Conservation (phyloP, 2,888 invertebrate genomes). For the Smittia aterrima region DNA sequence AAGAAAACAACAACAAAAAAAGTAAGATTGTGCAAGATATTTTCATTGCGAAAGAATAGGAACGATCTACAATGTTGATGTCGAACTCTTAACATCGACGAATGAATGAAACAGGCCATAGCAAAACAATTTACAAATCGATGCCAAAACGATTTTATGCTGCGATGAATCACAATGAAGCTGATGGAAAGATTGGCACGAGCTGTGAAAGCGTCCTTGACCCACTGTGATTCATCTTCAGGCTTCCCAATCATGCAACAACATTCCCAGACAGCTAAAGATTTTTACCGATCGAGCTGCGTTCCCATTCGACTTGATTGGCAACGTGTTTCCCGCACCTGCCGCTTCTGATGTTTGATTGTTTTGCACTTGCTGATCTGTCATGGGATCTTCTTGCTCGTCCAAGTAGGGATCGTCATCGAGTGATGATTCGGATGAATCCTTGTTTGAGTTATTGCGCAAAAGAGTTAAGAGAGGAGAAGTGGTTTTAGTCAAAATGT, state of each 20-base stretch:
- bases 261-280: not conserved
- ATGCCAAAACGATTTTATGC: not conserved
- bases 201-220: not conserved
- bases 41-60: no score
- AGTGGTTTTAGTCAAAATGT: not conserved
- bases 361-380: conserved; percentile 37
- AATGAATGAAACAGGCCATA: not conserved
- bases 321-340: conserved; percentile 14
- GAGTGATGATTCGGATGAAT: conserved; percentile 39
- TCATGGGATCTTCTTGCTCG: conserved; percentile 36
- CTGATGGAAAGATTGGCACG: not conserved
- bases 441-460: conserved; percentile 7
- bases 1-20: no score
- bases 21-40: no score
- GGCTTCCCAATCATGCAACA: not conserved
- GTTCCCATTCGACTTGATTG: conserved; percentile 34
- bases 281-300: conserved; percentile 38
- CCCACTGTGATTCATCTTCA: not conserved
- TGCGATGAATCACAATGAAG: no score
- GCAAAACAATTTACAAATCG: not conserved
- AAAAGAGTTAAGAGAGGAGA: not conserved
- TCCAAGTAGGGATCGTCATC: conserved; percentile 36
- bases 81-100: not conserved
- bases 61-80: no score
- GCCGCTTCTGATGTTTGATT: conserved; percentile 5